Evolutionary conservation across 1,140 invertebrate species (phyloP), one percentile per base, ranked within the genome.

Genomic region (Thalassaphorura encarpata): DNA sequence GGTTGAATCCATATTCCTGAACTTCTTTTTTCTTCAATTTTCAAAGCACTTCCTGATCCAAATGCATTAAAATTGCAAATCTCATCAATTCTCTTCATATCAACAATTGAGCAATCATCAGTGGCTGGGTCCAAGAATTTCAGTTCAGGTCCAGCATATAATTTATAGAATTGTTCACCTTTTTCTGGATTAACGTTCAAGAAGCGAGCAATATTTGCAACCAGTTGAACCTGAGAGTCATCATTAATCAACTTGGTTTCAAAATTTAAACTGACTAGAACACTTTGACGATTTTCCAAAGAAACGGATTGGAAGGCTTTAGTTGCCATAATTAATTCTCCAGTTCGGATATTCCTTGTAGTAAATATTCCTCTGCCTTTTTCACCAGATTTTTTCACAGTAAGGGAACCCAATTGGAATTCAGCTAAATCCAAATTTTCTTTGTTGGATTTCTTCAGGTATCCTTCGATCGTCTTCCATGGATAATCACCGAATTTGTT

Each of bases 1-100:
- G 54, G 54, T 6, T 49, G 31, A 11, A 56, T 41, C 54, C 54
- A 56, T 16, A 56, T 15, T 41, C 54, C 54, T 8, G 42, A 13
- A 19, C 15, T 11, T 6, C 13, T 28, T 11, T 26, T 11, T 24
- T 28, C 27, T 11, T 48, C 21, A 19, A 26, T 5, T 15, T 6
- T 8, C 18, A 48, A 13, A 23, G 19, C 46, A 13, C 16, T 5
- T 6, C 19, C 13, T 5, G 13, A 6, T 16, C 26, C 21, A 21
- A 48, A 48, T 6, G 46, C 19, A 29, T 48, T 48, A 8, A 8
- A 13, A 23, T 5, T 26, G 8, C 18, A 21, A n/a, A 48, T 28
- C 19, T 4, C 6, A 8, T 23, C 19, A 19, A 48, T 48, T 48
- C 46, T 6, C 13, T 21, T 21, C 19, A 26, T 21, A 23, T 48